A percentile compares a stretch with the other conserved stretches of the same genome.
phyloP scores from a whole-genome alignment of 2,113 vertebrate genomes.

The Callorhinus ursinus region DNA sequence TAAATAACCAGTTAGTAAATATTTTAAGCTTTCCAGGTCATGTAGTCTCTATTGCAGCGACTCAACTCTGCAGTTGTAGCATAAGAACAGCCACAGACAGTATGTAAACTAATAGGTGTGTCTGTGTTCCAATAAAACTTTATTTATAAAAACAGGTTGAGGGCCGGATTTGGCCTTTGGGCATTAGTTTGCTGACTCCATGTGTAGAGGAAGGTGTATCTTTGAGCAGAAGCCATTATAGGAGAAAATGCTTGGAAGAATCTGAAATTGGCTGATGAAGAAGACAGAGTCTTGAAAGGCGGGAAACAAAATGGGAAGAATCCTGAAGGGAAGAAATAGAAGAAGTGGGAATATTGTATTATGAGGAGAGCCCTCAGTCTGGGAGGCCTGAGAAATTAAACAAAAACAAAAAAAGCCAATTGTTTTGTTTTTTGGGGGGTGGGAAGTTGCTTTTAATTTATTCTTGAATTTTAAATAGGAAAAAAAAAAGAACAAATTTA shows the following conservation, averaged over 20 bases:
- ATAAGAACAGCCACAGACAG: neutral
- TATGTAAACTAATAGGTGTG: neutral
- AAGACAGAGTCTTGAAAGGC: neutral
- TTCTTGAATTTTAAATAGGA: neutral
- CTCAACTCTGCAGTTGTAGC: neutral
- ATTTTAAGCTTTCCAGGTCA: conserved; percentile 5
- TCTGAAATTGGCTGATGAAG: neutral
- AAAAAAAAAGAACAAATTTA: neutral
- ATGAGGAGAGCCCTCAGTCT: neutral
- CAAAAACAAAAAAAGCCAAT: neutral
- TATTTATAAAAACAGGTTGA: conserved; percentile 37
- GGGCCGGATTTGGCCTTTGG: neutral
- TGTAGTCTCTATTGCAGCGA: neutral
- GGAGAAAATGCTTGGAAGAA: neutral
- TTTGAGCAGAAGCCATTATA: neutral
- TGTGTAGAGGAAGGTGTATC: neutral
- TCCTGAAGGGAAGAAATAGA: neutral
- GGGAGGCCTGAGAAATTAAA: neutral
- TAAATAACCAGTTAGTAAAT: neutral
- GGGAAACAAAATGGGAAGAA: neutral
- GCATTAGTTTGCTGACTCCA: neutral
- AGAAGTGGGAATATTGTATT: neutral
- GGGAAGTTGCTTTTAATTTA: neutral
- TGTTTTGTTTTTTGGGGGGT: neutral
- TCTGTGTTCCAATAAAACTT: conserved; percentile 42